Evolutionary conservation across 1,140 invertebrate genomes (phyloP), one percentile per base, ranked within the genome.

Genomic region (Neomicropteryx cornuta): DNA sequence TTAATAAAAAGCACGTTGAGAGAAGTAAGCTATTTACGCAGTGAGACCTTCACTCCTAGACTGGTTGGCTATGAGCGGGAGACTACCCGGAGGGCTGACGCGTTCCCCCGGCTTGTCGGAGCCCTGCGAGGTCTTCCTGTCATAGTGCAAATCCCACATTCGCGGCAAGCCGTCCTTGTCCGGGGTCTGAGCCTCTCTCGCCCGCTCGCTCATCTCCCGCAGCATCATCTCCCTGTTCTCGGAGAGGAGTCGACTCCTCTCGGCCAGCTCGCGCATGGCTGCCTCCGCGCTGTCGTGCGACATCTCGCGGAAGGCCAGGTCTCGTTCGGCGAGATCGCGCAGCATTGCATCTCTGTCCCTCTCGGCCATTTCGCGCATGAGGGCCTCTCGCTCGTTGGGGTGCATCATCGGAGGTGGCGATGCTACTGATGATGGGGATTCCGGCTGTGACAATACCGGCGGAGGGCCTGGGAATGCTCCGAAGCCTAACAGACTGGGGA

Each of bases 401-500:
- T 57, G 65, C 36, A 59, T 53, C 38, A 58, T 60, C 3, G 66
- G 60, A 18, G 61, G 66, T 0, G 66, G 66, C 3, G 66, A 69
- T 1, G 58, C 59, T 1, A 60, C 58, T 0, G 59, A 58, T n/a
- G n/a, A n/a, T n/a, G n/a, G n/a, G n/a, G n/a, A n/a, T n/a, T n/a
- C n/a, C 17, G 48, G 45, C 40, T 47, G 46, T 46, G 56, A 43
- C 2, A 46, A 34, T 14, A 58, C 56, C 3, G 70, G 67, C 6
- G 62, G 51, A 0, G 51, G 55, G 2, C 53, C 51, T 2, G 48
- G 60, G 46, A 66, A 66, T 18, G 71, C 69, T 6, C 71, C 70
- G 51, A 73, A 73, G 2, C 71, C 70, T 11, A 75, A 51, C 4
- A 73, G 52, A n/a, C 68, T 66, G 10, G 69, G 65, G 48, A 73